Conservation (phyloP, 2,797 vertebrate genomes). For the Xenopus petersii region DNA sequence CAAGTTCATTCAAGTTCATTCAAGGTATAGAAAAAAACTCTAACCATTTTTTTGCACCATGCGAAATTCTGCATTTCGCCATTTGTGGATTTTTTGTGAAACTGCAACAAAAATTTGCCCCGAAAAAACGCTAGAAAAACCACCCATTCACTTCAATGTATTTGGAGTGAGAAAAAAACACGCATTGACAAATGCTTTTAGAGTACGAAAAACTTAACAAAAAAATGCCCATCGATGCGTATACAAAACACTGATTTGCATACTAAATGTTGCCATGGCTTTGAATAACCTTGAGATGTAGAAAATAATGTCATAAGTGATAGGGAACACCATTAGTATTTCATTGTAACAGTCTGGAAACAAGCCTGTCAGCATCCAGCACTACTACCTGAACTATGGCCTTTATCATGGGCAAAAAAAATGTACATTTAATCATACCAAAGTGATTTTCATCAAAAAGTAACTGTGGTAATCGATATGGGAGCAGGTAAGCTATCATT, state of each 20-base stretch:
- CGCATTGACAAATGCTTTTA: no score
- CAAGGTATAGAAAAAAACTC: no score
- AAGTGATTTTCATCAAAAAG: conserved; percentile 64
- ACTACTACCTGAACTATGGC: conserved; percentile 59
- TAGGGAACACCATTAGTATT: conserved; percentile 64
- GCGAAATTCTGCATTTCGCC: no score
- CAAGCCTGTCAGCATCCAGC: conserved; percentile 81
- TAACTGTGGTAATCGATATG: conserved; percentile 55
- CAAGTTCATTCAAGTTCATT: no score
- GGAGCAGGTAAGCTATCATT: conserved; percentile 15
- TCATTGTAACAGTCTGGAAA: conserved; percentile 86
- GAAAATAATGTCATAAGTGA: conserved; percentile 67
- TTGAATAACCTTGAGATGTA: conserved; percentile 66
- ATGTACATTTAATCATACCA: conserved; percentile 57
- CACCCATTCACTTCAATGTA: no score
- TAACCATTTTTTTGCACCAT: no score
- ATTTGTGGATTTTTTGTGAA: no score
- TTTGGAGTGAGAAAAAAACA: no score
- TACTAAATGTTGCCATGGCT: conserved; percentile 61
- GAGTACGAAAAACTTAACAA: no score
- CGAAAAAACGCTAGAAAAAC: no score
- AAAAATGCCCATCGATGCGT: conserved; percentile 9
- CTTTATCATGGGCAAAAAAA: conserved; percentile 57
- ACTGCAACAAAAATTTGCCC: no score
- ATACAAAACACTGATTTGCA: conserved; percentile 58